Conservation (phyloP, 1,140 invertebrate genomes). For the Pseudoatta argentina region DNA sequence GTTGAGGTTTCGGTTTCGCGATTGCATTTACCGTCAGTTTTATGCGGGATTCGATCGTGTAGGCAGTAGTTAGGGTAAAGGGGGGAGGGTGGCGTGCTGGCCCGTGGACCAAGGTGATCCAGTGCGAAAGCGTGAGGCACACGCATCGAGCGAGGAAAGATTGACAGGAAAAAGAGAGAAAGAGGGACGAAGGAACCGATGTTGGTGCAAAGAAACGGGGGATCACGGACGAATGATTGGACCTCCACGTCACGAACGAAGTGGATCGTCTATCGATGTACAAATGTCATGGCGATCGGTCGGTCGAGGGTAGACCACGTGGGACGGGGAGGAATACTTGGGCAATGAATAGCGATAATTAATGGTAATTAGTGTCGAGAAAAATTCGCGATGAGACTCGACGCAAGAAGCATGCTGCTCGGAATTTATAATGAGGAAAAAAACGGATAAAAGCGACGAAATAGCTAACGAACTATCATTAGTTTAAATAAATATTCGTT, state of each 20-base stretch:
- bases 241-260: conserved; percentile 39
- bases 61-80: conserved; percentile 41
- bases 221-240: conserved; percentile 49
- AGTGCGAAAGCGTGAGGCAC: conserved; percentile 56
- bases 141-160: not conserved
- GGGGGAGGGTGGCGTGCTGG: not conserved
- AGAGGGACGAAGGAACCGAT: not conserved
- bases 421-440: not conserved
- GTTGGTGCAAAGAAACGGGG: conserved; percentile 20
- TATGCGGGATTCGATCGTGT: conserved; percentile 44
- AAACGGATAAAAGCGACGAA: not conserved
- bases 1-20: conserved; percentile 23
- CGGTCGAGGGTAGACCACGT: not conserved
- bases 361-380: not conserved
- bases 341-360: conserved; percentile 8
- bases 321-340: not conserved
- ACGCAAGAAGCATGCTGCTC: not conserved
- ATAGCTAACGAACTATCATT: not conserved
- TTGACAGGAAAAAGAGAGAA: not conserved
- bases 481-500: not conserved
- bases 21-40: conserved; percentile 48
- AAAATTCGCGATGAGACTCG: not conserved
- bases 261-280: conserved; percentile 10
- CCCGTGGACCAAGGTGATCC: conserved; percentile 72
- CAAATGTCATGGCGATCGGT: conserved; percentile 16